Conservation (phyloP, 2,888 invertebrate species). For the Zonitis immaculata region DNA sequence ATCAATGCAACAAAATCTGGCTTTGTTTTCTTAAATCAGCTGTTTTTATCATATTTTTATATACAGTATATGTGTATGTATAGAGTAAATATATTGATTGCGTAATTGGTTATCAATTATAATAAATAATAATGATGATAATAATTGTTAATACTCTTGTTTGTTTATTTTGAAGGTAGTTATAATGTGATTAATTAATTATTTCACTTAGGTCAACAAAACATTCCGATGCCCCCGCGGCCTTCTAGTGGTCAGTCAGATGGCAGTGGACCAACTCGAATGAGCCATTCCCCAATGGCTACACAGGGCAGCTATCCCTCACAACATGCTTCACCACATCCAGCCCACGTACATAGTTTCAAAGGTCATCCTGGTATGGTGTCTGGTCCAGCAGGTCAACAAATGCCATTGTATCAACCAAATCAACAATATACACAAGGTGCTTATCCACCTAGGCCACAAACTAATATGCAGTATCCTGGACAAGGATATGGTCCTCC, state of each 20-base stretch:
- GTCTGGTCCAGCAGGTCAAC: constrained; percentile 46
- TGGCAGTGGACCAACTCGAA: constrained; percentile 58
- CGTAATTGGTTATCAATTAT: no score
- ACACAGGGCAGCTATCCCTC: constrained; percentile 59
- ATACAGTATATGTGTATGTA: no score
- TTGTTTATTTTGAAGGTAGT: constrained; percentile 28
- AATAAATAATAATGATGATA: no score
- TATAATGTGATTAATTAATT: no score
- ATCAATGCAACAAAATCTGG: not conserved
- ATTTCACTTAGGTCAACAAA: constrained; percentile 67
- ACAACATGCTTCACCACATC: constrained; percentile 50
- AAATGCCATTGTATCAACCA: constrained; percentile 55
- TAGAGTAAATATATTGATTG: not conserved
- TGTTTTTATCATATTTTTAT: not conserved
- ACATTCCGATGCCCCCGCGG: constrained; percentile 93
- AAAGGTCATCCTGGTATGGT: constrained; percentile 57
- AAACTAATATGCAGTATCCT: constrained; percentile 52
- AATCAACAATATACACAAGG: constrained; percentile 53
- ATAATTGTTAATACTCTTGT: not conserved
- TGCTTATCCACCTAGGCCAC: constrained; percentile 49
- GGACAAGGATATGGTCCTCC: constrained; percentile 55
- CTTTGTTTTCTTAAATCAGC: not conserved
- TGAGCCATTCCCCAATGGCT: constrained; percentile 69
- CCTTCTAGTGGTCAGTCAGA: constrained; percentile 77
- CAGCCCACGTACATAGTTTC: constrained; percentile 50